Evolutionary conservation across 2,113 vertebrate species (phyloP).

Genomic region (Mesitornis unicolor): DNA sequence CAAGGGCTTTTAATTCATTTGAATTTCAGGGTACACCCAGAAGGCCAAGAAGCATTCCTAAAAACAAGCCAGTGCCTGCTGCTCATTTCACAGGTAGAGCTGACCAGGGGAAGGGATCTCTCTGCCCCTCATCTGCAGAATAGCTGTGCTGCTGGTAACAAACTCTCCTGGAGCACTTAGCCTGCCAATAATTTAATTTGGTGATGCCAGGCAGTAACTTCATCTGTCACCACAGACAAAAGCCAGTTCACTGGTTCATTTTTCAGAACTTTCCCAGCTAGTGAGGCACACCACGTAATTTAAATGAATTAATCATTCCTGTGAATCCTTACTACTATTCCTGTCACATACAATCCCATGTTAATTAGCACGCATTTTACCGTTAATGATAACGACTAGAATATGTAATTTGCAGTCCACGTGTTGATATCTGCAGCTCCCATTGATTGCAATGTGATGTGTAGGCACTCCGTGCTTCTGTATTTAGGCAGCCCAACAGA

Average conservation of each 20-base stretch:
- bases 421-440: slow-evolving; percentile 44
- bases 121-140: neutral
- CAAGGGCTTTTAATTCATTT: slow-evolving; percentile 20
- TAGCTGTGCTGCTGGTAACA: neutral
- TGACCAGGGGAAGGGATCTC: neutral
- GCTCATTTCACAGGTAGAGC: neutral
- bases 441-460: slow-evolving; percentile 56
- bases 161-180: neutral
- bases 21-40: neutral
- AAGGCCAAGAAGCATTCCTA: neutral
- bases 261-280: neutral
- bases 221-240: neutral
- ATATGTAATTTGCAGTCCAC: slow-evolving; percentile 57
- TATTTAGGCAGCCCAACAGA: slow-evolving; percentile 29
- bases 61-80: neutral
- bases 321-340: slow-evolving; percentile 51
- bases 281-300: slow-evolving; percentile 35
- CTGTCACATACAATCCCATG: slow-evolving; percentile 50
- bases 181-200: neutral
- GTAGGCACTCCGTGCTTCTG: slow-evolving; percentile 25
- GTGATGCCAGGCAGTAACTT: neutral
- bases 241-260: slow-evolving; percentile 16
- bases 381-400: slow-evolving; percentile 59
- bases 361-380: slow-evolving; percentile 70
- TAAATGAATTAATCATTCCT: slow-evolving; percentile 66